A percentile compares a stretch with the other conserved stretches of the same genome.
Conservation (phyloP, 2,888 invertebrate species). For the Tanytarsus gracilentus region DNA sequence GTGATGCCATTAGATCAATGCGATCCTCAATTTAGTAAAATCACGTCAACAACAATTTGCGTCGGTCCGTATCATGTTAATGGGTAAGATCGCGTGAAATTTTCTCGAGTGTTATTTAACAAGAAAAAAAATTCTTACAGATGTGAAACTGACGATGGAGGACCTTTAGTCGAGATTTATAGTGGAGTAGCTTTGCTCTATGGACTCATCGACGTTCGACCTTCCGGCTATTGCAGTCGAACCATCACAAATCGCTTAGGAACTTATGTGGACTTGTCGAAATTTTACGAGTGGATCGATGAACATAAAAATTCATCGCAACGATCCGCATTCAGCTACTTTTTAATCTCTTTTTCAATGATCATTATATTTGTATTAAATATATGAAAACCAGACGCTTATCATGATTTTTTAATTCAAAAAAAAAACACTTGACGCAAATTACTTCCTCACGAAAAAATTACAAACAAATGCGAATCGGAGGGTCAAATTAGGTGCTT, state of each 20-base stretch:
- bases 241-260: constrained; percentile 15
- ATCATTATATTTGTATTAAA: too few relatives aligned
- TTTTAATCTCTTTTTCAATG: too few relatives aligned
- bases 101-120: neutral
- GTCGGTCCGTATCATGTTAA: constrained; percentile 17
- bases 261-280: constrained; percentile 14
- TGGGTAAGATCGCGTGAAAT: neutral
- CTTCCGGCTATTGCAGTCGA: neutral
- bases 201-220: constrained; percentile 14
- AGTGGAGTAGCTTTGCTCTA: neutral
- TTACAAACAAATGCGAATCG: too few relatives aligned
- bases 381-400: neutral
- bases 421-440: too few relatives aligned
- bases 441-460: too few relatives aligned
- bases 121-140: neutral
- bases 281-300: constrained; percentile 10
- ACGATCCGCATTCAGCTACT: too few relatives aligned
- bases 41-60: constrained; percentile 12
- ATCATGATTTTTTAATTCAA: too few relatives aligned
- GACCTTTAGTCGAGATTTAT: neutral
- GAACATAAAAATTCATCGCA: constrained; percentile 13
- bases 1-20: neutral
- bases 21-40: neutral
- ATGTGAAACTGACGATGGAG: constrained; percentile 16
- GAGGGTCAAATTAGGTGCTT: too few relatives aligned